Conservation (phyloP, 2,888 invertebrate genomes). For the Drosophila maculinotata region DNA sequence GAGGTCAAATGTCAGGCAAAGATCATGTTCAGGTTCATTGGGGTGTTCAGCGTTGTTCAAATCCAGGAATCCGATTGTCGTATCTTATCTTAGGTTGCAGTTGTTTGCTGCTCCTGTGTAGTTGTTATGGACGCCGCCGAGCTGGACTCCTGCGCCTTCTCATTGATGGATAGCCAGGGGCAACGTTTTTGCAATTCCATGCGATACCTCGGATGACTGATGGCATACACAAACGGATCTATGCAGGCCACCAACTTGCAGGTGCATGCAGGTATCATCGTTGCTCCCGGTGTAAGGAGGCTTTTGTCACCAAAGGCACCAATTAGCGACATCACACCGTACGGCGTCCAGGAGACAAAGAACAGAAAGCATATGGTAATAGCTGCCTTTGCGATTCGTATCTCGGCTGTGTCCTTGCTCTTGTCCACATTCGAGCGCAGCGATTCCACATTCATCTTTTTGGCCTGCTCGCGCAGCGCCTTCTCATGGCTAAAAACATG, state of each 20-base stretch:
- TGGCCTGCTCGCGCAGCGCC: constrained; percentile 91
- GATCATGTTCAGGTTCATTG: constrained; percentile 18
- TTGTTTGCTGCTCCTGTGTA: constrained; percentile 75
- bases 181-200: constrained; percentile 92
- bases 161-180: constrained; percentile 90
- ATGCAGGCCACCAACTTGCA: constrained; percentile 95
- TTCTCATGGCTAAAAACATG: constrained; percentile 94
- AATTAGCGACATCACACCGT: constrained; percentile 92
- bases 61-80: constrained; percentile 1
- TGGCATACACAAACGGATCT: constrained; percentile 96
- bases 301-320: constrained; percentile 91
- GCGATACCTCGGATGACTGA: constrained; percentile 94
- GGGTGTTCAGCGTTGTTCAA: constrained; percentile 17
- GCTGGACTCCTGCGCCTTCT: constrained; percentile 87
- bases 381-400: constrained; percentile 94
- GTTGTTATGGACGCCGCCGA: constrained; percentile 84
- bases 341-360: constrained; percentile 96
- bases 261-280: constrained; percentile 94
- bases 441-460: constrained; percentile 96
- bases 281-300: constrained; percentile 89
- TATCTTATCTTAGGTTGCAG: constrained; percentile 67
- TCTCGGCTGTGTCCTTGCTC: constrained; percentile 90
- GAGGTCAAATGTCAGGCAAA: constrained; percentile 10
- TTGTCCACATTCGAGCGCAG: constrained; percentile 89
- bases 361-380: constrained; percentile 94